Evolutionary conservation across 2,888 invertebrate genomes (phyloP).

Genomic region (Campopleginae sp.): DNA sequence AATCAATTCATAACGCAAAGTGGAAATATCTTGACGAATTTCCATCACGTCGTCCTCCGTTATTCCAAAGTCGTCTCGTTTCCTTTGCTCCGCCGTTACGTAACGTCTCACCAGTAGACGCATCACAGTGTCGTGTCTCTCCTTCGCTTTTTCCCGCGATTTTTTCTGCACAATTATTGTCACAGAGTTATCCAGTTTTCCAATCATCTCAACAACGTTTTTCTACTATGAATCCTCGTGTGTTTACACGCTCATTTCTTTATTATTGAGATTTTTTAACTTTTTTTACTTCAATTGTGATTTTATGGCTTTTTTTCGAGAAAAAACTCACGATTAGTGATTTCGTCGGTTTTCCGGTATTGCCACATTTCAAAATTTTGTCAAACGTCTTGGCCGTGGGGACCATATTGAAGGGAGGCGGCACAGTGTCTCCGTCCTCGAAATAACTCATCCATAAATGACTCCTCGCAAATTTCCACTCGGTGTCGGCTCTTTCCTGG

Average conservation of each 20-base stretch:
- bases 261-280: not conserved
- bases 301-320: not conserved
- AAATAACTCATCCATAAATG: constrained; percentile 99
- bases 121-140: constrained; percentile 94
- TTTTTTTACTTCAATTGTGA: not conserved
- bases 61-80: constrained; percentile 95
- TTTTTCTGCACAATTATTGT: constrained; percentile 86
- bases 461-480: constrained; percentile 99
- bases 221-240: not conserved
- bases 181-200: not conserved
- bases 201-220: not conserved
- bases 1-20: constrained; percentile 95
- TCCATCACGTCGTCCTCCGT: constrained; percentile 99
- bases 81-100: constrained; percentile 94
- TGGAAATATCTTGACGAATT: constrained; percentile 98
- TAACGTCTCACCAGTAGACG: constrained; percentile 94
- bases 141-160: constrained; percentile 89
- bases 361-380: constrained; percentile 85
- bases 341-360: constrained; percentile 84
- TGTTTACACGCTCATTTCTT: not conserved
- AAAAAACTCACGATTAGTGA: constrained; percentile 86
- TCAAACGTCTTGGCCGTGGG: constrained; percentile 92
- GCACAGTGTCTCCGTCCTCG: constrained; percentile 95
- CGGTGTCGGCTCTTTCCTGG: constrained; percentile 96
- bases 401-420: constrained; percentile 97